Conservation (phyloP, 2,113 vertebrate species). For the Zosterops japonicus region DNA sequence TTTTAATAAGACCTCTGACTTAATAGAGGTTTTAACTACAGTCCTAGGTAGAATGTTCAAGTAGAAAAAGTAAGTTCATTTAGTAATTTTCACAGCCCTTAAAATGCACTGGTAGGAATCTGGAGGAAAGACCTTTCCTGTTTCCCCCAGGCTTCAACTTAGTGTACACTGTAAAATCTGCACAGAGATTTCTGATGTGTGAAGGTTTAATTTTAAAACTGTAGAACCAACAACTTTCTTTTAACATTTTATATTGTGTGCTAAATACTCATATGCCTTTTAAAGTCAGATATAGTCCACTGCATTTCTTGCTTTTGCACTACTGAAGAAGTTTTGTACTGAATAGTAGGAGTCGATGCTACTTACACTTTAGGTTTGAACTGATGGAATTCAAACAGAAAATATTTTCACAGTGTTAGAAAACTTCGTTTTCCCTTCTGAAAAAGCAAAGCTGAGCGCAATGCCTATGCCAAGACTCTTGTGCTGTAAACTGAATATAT, state of each 20-base stretch:
- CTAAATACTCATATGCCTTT: slow-evolving; percentile 62
- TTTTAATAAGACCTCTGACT: slow-evolving; percentile 57
- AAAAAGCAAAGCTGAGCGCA: slow-evolving; percentile 62
- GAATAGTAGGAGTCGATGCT: slow-evolving; percentile 64
- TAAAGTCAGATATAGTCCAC: slow-evolving; percentile 63
- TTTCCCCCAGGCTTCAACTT: slow-evolving; percentile 4
- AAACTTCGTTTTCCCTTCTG: slow-evolving; percentile 45
- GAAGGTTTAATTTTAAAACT: slow-evolving; percentile 60
- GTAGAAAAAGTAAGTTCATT: slow-evolving; percentile 25
- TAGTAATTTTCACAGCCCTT: slow-evolving; percentile 42
- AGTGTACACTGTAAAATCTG: slow-evolving; percentile 48
- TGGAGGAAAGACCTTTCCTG: background rate
- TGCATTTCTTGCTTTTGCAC: slow-evolving; percentile 73
- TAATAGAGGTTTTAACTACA: slow-evolving; percentile 27
- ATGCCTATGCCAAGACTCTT: slow-evolving; percentile 64
- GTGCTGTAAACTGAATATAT: slow-evolving; percentile 68
- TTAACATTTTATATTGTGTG: slow-evolving; percentile 70
- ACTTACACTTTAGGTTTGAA: slow-evolving; percentile 71
- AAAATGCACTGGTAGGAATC: slow-evolving; percentile 41
- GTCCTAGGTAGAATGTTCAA: background rate
- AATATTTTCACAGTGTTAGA: slow-evolving; percentile 66
- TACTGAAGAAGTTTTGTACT: slow-evolving; percentile 72
- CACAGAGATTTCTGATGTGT: slow-evolving; percentile 66
- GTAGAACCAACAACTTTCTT: slow-evolving; percentile 54
- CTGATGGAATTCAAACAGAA: slow-evolving; percentile 63